Conservation (phyloP, 2,113 vertebrate genomes). For the Semnornis frantzii region DNA sequence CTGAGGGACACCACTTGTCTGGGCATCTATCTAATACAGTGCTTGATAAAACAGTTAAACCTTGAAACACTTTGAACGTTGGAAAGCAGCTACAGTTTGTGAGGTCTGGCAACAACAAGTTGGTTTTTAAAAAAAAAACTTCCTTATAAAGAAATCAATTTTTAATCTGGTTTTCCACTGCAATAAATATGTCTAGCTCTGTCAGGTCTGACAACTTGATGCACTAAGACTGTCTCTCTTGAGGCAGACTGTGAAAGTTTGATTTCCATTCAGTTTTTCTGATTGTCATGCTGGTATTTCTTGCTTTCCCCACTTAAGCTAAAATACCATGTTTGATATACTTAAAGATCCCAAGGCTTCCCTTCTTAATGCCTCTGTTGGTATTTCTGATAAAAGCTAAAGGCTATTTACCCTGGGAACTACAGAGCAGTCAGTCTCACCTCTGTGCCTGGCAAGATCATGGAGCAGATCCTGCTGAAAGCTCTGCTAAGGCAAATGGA, state of each 20-base stretch:
- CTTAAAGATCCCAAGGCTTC: background rate
- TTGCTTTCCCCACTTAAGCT: background rate
- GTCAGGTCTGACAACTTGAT: constrained; percentile 16
- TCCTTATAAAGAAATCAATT: background rate
- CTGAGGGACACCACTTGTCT: too few relatives aligned
- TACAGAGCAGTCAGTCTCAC: too few relatives aligned
- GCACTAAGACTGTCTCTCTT: constrained; percentile 5
- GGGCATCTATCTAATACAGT: background rate
- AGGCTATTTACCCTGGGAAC: background rate
- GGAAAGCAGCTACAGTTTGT: background rate
- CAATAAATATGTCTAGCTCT: background rate
- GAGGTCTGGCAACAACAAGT: background rate
- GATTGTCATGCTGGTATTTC: background rate
- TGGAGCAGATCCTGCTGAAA: too few relatives aligned
- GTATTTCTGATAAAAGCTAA: constrained; percentile 20
- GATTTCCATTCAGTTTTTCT: background rate
- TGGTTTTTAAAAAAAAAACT: background rate
- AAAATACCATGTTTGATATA: background rate
- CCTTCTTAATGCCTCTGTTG: background rate
- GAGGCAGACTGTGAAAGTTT: background rate
- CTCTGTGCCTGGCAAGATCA: too few relatives aligned
- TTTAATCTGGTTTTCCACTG: background rate
- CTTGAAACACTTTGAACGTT: background rate
- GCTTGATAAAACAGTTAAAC: background rate
- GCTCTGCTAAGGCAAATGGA: too few relatives aligned